These are phyloP conservation scores for Carcharodon carcharias DNA, from an alignment of 2,797 vertebrate genomes.

Conservation along the genomic window DNA sequence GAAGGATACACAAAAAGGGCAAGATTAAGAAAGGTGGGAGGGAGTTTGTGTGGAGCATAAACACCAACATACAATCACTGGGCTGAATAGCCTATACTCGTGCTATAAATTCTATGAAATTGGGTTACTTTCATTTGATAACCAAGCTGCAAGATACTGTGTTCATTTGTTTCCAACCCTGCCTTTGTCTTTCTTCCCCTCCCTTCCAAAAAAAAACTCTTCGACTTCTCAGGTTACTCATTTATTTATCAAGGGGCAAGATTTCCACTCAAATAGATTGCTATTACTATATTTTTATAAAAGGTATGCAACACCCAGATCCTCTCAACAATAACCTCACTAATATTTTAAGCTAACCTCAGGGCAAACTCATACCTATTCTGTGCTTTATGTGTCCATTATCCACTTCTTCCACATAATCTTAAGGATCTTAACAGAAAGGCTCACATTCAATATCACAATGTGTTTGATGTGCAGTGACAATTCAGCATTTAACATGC, in stretches of 20 bases:
- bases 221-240: neutral
- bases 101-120: neutral
- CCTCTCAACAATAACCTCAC: neutral
- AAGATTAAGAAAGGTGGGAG: neutral
- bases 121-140: neutral
- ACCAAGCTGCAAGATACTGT: neutral
- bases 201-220: neutral
- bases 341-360: neutral
- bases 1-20: neutral
- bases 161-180: neutral
- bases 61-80: neutral
- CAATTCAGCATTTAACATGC: neutral
- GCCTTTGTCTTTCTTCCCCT: neutral
- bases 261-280: neutral
- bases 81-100: no score
- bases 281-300: neutral
- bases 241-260: neutral
- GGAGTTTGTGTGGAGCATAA: neutral
- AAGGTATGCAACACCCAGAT: neutral
- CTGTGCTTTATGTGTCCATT: neutral
- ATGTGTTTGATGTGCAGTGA: neutral
- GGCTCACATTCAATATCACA: neutral
- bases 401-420: neutral
- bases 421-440: neutral
- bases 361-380: neutral